Evolutionary conservation across 1,140 invertebrate species (phyloP).

Genomic region (Drosophila ercepeae): DNA sequence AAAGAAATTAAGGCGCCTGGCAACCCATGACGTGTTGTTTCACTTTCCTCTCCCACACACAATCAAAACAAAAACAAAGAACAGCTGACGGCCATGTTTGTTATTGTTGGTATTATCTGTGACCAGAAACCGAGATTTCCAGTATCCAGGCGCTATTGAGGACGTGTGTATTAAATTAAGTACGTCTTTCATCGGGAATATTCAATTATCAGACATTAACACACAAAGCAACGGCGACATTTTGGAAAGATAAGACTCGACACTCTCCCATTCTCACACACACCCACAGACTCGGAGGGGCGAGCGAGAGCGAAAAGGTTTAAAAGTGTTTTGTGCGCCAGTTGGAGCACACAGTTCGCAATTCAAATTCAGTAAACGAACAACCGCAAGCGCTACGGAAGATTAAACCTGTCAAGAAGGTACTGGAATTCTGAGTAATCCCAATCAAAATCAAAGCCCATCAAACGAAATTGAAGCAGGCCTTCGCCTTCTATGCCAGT

Average conservation of each 20-base stretch:
- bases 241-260: slow-evolving; percentile 66
- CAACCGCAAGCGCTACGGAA: slow-evolving; percentile 43
- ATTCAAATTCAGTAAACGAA: slow-evolving; percentile 63
- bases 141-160: slow-evolving; percentile 46
- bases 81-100: slow-evolving; percentile 80
- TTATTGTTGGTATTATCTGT: slow-evolving; percentile 24
- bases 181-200: slow-evolving; percentile 59
- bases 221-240: slow-evolving; percentile 61
- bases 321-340: slow-evolving; percentile 77
- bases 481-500: slow-evolving; percentile 93
- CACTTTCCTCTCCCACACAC: slow-evolving; percentile 5
- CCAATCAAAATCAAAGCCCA: slow-evolving; percentile 49
- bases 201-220: slow-evolving; percentile 63
- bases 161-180: slow-evolving; percentile 70
- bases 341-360: slow-evolving; percentile 59
- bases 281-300: not conserved
- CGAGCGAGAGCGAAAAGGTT: slow-evolving; percentile 50
- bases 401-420: slow-evolving; percentile 60
- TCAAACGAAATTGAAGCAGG: slow-evolving; percentile 61
- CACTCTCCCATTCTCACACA: slow-evolving; percentile 31
- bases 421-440: slow-evolving; percentile 53
- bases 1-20: slow-evolving; percentile 42
- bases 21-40: slow-evolving; percentile 60
- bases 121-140: slow-evolving; percentile 9
- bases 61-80: slow-evolving; percentile 69